phyloP scores from a whole-genome alignment of 2,113 vertebrate species.

The Rhodinocichla rosea region DNA sequence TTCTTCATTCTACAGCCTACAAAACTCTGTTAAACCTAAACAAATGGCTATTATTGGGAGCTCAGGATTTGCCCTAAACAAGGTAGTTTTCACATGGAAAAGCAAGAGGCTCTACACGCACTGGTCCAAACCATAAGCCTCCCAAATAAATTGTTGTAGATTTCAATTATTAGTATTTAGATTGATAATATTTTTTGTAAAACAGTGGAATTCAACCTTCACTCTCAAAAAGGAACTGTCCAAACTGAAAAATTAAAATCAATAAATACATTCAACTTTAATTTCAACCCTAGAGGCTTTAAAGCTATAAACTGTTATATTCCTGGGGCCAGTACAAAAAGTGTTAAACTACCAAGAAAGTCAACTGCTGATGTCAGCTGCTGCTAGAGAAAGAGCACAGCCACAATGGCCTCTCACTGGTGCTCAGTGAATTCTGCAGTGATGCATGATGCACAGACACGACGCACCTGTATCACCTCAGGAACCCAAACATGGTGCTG shows the following conservation, averaged over 20 bases:
- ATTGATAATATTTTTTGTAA: background rate
- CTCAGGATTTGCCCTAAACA: background rate
- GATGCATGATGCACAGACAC: background rate
- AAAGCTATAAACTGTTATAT: background rate
- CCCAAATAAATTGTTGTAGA: background rate
- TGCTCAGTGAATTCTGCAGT: background rate
- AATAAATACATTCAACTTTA: background rate
- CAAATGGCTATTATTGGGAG: background rate
- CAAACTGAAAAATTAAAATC: background rate
- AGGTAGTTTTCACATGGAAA: background rate
- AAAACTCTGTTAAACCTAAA: background rate
- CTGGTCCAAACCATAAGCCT: background rate
- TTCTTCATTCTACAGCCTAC: background rate
- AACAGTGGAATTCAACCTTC: background rate
- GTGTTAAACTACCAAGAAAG: background rate
- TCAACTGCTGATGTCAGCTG: background rate
- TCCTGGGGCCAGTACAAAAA: rapidly evolving
- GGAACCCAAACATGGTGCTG: background rate
- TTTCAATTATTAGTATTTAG: background rate
- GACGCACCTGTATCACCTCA: background rate
- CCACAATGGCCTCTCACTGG: background rate
- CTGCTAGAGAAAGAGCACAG: background rate
- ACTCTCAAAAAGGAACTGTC: background rate
- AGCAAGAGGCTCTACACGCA: background rate
- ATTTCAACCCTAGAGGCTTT: background rate